Evolutionary conservation across 2,113 vertebrate genomes (phyloP).

Genomic region (Oryzias woworae): DNA sequence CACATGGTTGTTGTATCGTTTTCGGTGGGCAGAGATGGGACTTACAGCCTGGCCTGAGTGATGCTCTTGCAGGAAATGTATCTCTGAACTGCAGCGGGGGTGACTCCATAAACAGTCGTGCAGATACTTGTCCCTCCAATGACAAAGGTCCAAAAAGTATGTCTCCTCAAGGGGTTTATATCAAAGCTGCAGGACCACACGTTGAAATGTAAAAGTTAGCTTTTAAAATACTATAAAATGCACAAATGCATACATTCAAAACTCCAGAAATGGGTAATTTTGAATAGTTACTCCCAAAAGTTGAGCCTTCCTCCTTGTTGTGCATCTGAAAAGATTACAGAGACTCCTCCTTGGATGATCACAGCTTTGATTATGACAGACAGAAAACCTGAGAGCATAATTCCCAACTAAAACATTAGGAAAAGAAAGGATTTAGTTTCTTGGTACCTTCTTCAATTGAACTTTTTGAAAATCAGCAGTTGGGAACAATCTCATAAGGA

Average conservation of each 20-base stretch:
- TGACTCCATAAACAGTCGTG: constrained; percentile 83
- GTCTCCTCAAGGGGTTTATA: constrained; percentile 85
- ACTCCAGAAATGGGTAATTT: too few relatives aligned
- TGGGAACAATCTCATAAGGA: too few relatives aligned
- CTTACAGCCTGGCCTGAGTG: constrained; percentile 90
- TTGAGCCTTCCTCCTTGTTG: constrained; percentile 83
- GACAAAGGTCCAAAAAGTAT: constrained; percentile 91
- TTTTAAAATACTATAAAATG: too few relatives aligned
- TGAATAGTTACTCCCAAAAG: constrained; percentile 85
- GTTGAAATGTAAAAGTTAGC: neutral
- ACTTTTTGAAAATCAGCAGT: too few relatives aligned
- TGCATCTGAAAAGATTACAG: constrained; percentile 78
- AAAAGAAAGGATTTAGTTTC: too few relatives aligned
- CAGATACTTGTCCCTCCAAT: constrained; percentile 88
- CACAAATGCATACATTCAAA: too few relatives aligned
- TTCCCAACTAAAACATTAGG: constrained; percentile 64
- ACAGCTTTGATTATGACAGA: constrained; percentile 44
- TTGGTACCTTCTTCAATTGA: too few relatives aligned
- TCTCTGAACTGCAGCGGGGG: constrained; percentile 92
- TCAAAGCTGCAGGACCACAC: constrained; percentile 80
- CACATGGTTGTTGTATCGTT: too few relatives aligned
- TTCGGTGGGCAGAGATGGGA: neutral
- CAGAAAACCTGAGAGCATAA: constrained; percentile 87
- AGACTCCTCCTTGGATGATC: constrained; percentile 77
- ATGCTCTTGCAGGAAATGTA: constrained; percentile 91